Conservation (phyloP, 1,140 invertebrate genomes). For the Tetramorium simillimum region DNA sequence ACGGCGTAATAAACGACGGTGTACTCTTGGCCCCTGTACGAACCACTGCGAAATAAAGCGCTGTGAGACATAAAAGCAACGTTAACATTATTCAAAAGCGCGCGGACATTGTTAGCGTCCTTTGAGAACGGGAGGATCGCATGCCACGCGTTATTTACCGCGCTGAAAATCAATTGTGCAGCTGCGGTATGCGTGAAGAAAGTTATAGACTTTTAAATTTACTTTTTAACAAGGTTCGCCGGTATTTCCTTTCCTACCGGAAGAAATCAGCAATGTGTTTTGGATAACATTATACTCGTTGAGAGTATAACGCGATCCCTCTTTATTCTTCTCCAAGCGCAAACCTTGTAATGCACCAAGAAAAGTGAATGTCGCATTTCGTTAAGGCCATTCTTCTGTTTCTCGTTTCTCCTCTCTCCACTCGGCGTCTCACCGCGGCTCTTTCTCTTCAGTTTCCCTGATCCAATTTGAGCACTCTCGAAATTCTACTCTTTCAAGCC, state of each 20-base stretch:
- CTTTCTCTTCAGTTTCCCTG: conserved; percentile 69
- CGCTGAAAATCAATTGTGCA: conserved; percentile 11
- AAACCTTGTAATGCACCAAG: conserved; percentile 72
- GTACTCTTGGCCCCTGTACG: background rate
- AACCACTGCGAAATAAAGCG: background rate
- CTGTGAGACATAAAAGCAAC: background rate
- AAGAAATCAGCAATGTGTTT: conserved; percentile 14
- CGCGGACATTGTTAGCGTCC: background rate
- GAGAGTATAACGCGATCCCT: conserved; percentile 16
- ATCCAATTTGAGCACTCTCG: conserved; percentile 74
- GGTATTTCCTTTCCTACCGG: background rate
- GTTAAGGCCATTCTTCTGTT: conserved; percentile 73
- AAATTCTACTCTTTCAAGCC: conserved; percentile 66
- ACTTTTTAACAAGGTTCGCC: background rate
- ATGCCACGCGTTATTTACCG: background rate
- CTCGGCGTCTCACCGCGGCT: conserved; percentile 39
- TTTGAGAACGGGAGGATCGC: background rate
- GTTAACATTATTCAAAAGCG: background rate
- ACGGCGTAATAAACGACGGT: conserved; percentile 32
- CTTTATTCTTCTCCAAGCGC: conserved; percentile 41
- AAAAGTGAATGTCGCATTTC: conserved; percentile 81
- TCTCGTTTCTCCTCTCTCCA: conserved; percentile 32
- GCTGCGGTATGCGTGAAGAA: background rate
- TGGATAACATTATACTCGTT: conserved; percentile 31
- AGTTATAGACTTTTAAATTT: background rate